A percentile compares a stretch with the other conserved stretches of the same genome.
phyloP scores from a whole-genome alignment of 2,888 invertebrate genomes.

The Malthinus flaveolus region DNA sequence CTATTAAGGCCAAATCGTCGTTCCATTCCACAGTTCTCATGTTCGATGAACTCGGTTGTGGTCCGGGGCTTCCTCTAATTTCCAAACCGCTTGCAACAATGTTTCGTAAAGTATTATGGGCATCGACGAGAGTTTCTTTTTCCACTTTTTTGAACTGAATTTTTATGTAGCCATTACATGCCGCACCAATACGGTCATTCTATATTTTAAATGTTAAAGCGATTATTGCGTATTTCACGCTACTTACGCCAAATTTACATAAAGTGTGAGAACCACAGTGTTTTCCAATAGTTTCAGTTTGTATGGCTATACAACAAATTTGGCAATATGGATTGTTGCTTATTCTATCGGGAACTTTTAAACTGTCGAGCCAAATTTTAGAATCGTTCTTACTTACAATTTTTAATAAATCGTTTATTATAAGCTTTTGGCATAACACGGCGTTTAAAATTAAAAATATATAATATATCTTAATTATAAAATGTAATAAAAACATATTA shows the following conservation, averaged over 20 bases:
- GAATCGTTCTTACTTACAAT: constrained; percentile 25
- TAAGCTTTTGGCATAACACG: constrained; percentile 6
- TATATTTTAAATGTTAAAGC: constrained; percentile 8
- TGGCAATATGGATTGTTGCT: constrained; percentile 40
- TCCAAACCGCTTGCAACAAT: constrained; percentile 50
- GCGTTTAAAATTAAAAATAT: constrained; percentile 1
- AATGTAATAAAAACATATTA: too few species aligned
- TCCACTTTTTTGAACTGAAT: constrained; percentile 47
- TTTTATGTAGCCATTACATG: constrained; percentile 40
- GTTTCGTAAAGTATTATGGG: constrained; percentile 54
- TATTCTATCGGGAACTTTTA: constrained; percentile 16
- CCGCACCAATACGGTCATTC: constrained; percentile 33
- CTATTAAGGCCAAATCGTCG: constrained; percentile 50
- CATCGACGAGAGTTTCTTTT: constrained; percentile 49
- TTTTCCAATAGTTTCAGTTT: constrained; percentile 37
- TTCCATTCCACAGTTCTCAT: constrained; percentile 53
- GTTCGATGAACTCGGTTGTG: constrained; percentile 51
- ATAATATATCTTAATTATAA: too few species aligned
- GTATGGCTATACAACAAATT: constrained; percentile 43
- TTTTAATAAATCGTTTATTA: constrained; percentile 8
- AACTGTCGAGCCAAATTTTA: constrained; percentile 25
- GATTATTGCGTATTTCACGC: background rate
- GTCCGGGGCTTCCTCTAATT: constrained; percentile 48
- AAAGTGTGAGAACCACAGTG: constrained; percentile 46
- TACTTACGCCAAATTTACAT: constrained; percentile 34